Conservation (phyloP, 2,888 invertebrate genomes). For the Smittia aterrima region DNA sequence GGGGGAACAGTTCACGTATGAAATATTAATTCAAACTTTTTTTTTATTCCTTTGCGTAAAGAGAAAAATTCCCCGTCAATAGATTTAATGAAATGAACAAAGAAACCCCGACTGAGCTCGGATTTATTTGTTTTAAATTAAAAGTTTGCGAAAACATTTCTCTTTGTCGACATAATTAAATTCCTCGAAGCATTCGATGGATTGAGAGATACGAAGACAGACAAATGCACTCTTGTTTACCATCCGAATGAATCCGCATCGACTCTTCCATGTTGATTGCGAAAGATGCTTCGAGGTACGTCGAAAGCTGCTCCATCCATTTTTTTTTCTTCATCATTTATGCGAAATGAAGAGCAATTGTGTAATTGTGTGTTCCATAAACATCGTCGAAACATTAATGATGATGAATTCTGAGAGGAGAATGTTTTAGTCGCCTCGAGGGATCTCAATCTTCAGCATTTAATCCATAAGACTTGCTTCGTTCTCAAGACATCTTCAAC, state of each 20-base stretch:
- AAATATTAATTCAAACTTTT: not conserved
- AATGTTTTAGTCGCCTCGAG: conserved; percentile 12
- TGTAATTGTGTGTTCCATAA: conserved; percentile 41
- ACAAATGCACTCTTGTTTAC: not conserved
- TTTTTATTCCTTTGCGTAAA: not conserved
- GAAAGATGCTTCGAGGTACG: conserved; percentile 34
- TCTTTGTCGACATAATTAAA: conserved; percentile 26
- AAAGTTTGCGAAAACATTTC: not conserved
- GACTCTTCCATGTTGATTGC: conserved; percentile 20
- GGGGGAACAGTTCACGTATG: not conserved
- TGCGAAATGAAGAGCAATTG: conserved; percentile 37
- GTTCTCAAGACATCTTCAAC: too few relatives aligned
- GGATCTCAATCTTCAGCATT: conserved; percentile 23
- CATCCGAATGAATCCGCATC: conserved; percentile 38
- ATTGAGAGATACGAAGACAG: not conserved
- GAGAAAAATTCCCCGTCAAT: not conserved
- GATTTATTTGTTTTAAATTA: conserved; percentile 28
- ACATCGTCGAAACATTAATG: conserved; percentile 37
- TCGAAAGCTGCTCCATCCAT: not conserved
- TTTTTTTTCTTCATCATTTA: not conserved
- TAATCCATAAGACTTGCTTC: not conserved
- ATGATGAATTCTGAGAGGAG: conserved; percentile 40
- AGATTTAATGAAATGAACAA: not conserved
- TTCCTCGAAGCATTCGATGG: conserved; percentile 4
- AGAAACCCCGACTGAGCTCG: not conserved